Base-by-base conservation (phyloP, 23 tunicate genomes). In the Trididemnum nubilum region DNA sequence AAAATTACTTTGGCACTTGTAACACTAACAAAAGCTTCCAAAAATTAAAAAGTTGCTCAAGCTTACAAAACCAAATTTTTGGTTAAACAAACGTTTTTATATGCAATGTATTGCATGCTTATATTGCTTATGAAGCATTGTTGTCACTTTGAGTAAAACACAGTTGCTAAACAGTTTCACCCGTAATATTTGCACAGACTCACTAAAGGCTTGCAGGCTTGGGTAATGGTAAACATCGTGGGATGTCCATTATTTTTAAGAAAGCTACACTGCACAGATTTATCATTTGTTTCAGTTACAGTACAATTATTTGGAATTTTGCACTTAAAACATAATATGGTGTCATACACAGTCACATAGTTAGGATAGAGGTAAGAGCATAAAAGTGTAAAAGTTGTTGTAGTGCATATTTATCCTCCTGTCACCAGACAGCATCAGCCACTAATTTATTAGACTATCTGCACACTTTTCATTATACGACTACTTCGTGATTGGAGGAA, bases 1-100 rank as follows among this genome's bases (percentile, higher is more conserved):
- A 67, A 67, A 67, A 67, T 67, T 33, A 67, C 74, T 67, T 67
- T 67, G 74, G 74, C 74, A 32, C 38, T 67, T 67, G 31, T 67
- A 67, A 67, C 74, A 4, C n/a, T 67, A 33, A 67, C 12, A 31
- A 67, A 30, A 31, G 74, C 38, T 67, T 37, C 74, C 67, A 67
- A 67, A 67, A 67, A 67, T 67, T 33, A 38, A n/a, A 30, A 33
- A 67, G 25, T 38, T 67, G 31, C 38, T 67, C 7, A 67, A 67
- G 38, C 7, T 63, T 4, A 32, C 38, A 4, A 67, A 67, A 67
- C 7, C 74, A 38, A 67, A 67, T 30, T 67, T 67, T 67, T 67
- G 74, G 74, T 9, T n/a, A 67, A 3, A 67, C 74, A 67, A 67
- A 67, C n/a, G 38, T 67, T 67, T 67, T 67, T 7, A 61, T 61